Evolutionary conservation across 2,888 invertebrate species (phyloP).

Genomic region (Epicampocera succincta): DNA sequence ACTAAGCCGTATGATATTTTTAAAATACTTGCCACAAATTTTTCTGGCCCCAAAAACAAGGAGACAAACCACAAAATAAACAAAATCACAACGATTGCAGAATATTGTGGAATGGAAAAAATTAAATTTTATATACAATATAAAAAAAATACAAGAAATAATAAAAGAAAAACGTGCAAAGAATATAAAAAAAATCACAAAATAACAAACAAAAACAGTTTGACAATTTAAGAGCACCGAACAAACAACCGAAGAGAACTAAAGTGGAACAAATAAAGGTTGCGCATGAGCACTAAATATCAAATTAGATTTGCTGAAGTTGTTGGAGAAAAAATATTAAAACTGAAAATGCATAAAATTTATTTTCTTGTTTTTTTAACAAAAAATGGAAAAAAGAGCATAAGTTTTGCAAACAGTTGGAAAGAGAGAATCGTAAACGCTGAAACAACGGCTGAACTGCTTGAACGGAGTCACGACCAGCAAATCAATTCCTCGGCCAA

Average conservation of each 20-base stretch:
- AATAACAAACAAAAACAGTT: slow-evolving; percentile 27
- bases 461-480: background rate
- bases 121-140: slow-evolving; percentile 3
- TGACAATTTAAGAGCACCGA: slow-evolving; percentile 49
- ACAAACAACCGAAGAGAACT: slow-evolving; percentile 42
- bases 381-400: background rate
- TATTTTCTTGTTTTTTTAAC: background rate
- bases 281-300: slow-evolving; percentile 56
- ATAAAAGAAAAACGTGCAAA: slow-evolving; percentile 64
- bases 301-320: slow-evolving; percentile 12
- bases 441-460: slow-evolving; percentile 56
- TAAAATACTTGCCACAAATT: background rate
- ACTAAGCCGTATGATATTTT: background rate
- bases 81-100: slow-evolving; percentile 60
- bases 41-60: slow-evolving; percentile 28
- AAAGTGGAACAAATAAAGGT: slow-evolving; percentile 2
- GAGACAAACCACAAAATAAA: slow-evolving; percentile 40
- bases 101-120: slow-evolving; percentile 63
- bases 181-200: slow-evolving; percentile 44
- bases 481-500: background rate
- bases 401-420: background rate
- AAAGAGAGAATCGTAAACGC: slow-evolving; percentile 48
- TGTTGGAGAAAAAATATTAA: background rate
- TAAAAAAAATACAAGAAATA: slow-evolving; percentile 35
- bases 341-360: background rate